Conservation (phyloP, 2,113 vertebrate genomes). For the Tupaia chinensis region DNA sequence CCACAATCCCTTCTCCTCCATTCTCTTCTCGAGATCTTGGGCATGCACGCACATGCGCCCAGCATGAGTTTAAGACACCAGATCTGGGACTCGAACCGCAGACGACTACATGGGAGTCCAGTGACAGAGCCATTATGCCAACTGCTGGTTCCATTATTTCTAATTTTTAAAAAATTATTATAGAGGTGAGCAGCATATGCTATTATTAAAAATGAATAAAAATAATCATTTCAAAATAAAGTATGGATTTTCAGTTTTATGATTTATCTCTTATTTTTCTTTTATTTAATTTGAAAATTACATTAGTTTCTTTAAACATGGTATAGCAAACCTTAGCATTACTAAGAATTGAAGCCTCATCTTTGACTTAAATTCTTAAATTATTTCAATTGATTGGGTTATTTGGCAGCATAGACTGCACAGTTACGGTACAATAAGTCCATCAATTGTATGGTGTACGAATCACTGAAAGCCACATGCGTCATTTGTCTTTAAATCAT, state of each 20-base stretch:
- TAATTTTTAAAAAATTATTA: not conserved
- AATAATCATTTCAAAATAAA: slow-evolving; percentile 4
- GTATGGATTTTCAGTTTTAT: not conserved
- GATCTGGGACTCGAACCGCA: no score
- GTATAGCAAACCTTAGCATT: not conserved
- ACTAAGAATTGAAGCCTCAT: not conserved
- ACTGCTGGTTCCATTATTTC: no score
- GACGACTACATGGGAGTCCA: no score
- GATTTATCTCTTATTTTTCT: slow-evolving; percentile 10
- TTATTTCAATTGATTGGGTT: not conserved
- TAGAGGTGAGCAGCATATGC: not conserved
- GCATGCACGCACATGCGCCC: no score
- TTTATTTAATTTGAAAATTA: slow-evolving; percentile 26
- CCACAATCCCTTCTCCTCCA: no score
- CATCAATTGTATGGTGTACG: not conserved
- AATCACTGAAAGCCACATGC: not conserved
- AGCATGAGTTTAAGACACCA: no score
- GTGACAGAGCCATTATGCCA: no score
- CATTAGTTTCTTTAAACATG: not conserved
- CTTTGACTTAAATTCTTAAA: not conserved
- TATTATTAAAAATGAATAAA: slow-evolving; percentile 35
- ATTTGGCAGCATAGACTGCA: not conserved
- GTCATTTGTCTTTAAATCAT: slow-evolving; percentile 46
- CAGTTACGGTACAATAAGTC: slow-evolving; percentile 34
- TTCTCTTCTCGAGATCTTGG: no score